Evolutionary conservation across 1,140 invertebrate species (phyloP).

Genomic region (Drosophila teissieri): DNA sequence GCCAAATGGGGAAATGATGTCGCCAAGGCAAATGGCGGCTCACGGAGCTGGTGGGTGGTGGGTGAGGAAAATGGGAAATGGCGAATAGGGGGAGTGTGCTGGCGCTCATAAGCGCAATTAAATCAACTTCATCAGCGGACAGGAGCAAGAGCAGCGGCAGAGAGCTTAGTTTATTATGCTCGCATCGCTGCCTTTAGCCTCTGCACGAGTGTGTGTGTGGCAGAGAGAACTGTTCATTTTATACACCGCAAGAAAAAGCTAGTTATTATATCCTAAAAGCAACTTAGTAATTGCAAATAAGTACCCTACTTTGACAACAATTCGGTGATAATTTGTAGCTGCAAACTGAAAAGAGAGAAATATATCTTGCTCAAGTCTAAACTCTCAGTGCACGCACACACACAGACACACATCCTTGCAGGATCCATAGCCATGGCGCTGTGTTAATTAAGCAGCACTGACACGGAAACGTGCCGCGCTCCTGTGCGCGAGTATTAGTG

Average conservation of each 20-base stretch:
- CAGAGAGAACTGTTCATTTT: constrained; percentile 28
- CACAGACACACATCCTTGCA: constrained; percentile 34
- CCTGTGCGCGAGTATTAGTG: constrained; percentile 11
- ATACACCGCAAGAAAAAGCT: constrained; percentile 9
- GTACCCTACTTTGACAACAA: background rate
- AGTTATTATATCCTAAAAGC: no score
- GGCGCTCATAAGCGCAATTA: constrained; percentile 64
- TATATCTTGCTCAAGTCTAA: background rate
- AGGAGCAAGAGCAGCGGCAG: constrained; percentile 30
- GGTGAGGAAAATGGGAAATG: background rate
- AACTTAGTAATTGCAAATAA: no score
- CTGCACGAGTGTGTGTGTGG: constrained; percentile 1
- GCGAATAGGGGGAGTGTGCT: background rate
- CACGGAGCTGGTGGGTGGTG: background rate
- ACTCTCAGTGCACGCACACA: background rate
- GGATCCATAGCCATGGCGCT: constrained; percentile 38
- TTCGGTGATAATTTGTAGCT: background rate
- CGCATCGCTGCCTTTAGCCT: constrained; percentile 46
- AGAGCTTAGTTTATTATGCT: constrained; percentile 61
- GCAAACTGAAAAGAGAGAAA: background rate
- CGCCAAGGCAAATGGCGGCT: constrained; percentile 35
- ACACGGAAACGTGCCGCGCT: constrained; percentile 59
- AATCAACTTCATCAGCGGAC: constrained; percentile 62
- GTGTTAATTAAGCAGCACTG: constrained; percentile 78
- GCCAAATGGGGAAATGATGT: constrained; percentile 54